phyloP scores from a whole-genome alignment of 1,140 invertebrate species.

The Geopemphigus sp. region DNA sequence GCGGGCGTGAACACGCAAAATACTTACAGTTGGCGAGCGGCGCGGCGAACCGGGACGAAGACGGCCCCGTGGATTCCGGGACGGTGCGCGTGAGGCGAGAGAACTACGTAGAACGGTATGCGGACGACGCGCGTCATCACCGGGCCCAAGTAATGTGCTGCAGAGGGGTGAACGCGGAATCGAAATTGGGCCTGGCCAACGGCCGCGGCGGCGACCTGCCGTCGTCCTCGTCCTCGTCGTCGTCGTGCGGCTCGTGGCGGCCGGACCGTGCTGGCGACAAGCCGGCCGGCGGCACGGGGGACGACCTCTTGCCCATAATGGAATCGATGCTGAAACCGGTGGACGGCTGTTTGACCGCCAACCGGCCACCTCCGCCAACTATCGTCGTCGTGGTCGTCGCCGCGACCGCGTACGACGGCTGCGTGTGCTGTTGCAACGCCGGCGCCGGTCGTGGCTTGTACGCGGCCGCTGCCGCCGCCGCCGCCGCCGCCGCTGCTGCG shows the following conservation, averaged over 20 bases:
- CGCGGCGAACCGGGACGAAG: background rate
- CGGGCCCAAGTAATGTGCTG: constrained; percentile 52
- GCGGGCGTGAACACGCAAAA: too few species aligned
- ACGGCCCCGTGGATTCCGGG: background rate
- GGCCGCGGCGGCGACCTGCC: background rate
- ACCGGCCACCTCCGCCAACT: constrained; percentile 41
- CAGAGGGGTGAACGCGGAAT: constrained; percentile 54
- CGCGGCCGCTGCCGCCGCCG: constrained; percentile 49
- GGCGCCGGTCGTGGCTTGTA: constrained; percentile 55
- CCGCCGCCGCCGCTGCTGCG: constrained; percentile 53
- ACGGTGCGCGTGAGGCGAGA: too few species aligned
- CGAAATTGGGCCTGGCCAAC: constrained; percentile 49
- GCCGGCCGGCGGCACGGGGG: constrained; percentile 23
- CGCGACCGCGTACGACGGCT: constrained; percentile 57
- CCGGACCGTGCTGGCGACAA: background rate
- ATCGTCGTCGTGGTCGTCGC: constrained; percentile 52
- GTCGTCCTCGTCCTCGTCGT: background rate
- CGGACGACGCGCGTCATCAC: constrained; percentile 49
- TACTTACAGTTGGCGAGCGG: background rate
- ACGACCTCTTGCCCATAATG: constrained; percentile 57
- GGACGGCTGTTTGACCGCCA: constrained; percentile 54
- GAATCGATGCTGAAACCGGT: constrained; percentile 61
- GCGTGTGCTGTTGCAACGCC: constrained; percentile 58
- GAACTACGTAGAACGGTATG: background rate
- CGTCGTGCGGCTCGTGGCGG: constrained; percentile 11